Evolutionary conservation across 2,797 vertebrate species (phyloP), one percentile per base, ranked within the genome.

Genomic region (Enteromius fasciolatus): DNA sequence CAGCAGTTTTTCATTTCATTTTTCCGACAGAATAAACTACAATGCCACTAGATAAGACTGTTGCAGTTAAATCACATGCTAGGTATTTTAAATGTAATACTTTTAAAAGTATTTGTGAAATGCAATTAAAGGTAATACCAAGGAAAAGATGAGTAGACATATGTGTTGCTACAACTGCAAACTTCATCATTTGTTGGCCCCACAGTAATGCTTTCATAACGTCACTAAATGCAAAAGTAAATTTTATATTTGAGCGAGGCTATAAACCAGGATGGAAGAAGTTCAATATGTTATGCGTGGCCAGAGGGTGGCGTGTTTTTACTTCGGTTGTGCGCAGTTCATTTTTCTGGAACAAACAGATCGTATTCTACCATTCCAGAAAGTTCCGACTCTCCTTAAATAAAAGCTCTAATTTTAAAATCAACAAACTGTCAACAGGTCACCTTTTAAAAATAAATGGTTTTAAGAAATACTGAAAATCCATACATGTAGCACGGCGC

Each of bases 301-400:
- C 63, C 81, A 61, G 28, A 4, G 20, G 84, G 70, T 69, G 69
- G 59, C 12, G 82, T 69, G 46, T 70, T 54, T 61, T 31, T 39
- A 69, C 31, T 14, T n/a, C 2, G 11, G 17, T 12, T 39, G 41
- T 41, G 17, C 18, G 31, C 39, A 72, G 5, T 41, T 59, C 17
- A 11, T 17, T 59, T 23, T 70, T 36, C 18, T 39, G 59, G 50
- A 46, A 15, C 46, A 39, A 75, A 39, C 69, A 72, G 20, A 44
- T 31, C 11, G 20, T 6, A 31, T 57, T 68, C n/a, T 70, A 1
- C 31, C 17, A 76, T 78, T 63, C 41, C 23, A 48, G 33, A 83
- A 28, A 70, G 23, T 33, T 59, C 25, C 5, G 23, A 67, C 18
- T 46, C 20, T 61, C 28, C 28, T 52, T 52, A 23, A n/a, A 76